Base-by-base conservation (phyloP, 2,888 invertebrate species). In the Plemyria rubiginata region DNA sequence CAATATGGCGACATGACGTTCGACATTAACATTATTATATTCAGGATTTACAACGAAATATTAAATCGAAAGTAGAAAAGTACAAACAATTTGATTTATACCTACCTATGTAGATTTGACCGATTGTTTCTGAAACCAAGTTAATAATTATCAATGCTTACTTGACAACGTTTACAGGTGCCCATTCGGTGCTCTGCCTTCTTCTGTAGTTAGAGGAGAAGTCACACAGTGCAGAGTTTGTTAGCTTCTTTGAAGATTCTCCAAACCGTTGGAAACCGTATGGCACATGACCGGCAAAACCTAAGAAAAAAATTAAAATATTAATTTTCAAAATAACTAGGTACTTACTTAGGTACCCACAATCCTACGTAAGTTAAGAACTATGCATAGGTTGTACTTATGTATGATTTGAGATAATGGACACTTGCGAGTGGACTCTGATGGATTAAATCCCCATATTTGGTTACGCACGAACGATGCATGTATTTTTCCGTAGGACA, bases 181-280 rank as follows among this genome's bases (percentile, higher is more conserved):
- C 95, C 96, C 96, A 96, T 83, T 95, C 95, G 7, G 95, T 95
- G 75, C 95, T 95, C 75, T 95, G 94, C 61, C 95, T 93, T 76
- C 95, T 94, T 67, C 95, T 94, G 85, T 96, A 96, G 82, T 96
- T 95, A 16, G 95, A 94, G 0, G 96, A 95, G 82, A 96, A 96
- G 77, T 96, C 96, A 75, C 95, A 95, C 32, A 96, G 92, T 0
- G 96, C 95, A 56, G 95, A 95, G 70, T 95, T 95, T 4, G 96
- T 95, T 71, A 95, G 90, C 55, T 94, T 94, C 78, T 95, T 94
- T 66, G 94, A 94, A 2, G 94, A 88, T 71, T 94, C 94, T 5
- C 95, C 95, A 77, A 95, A 95, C 22, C 94, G 91, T 67, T 94
- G 92, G 78, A 94, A 94, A 46, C 95, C 95, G 68, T 95, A 95